A percentile compares a stretch with the other conserved stretches of the same genome.
Evolutionary conservation across 2,888 invertebrate species (phyloP).

Genomic region (Philereme vetulata): DNA sequence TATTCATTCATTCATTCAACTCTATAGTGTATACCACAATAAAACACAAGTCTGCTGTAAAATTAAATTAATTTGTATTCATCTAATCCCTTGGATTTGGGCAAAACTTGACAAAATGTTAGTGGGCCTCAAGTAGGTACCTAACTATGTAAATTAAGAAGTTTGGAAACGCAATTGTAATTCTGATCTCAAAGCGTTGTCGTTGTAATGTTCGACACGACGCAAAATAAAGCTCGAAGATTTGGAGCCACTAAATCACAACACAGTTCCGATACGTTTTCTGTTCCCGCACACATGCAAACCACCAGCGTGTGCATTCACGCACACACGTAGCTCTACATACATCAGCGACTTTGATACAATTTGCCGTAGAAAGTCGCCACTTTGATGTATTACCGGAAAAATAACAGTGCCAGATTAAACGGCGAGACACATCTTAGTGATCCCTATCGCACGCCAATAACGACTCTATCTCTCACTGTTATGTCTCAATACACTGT

Average conservation of each 20-base stretch:
- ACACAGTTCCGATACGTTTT: conserved; percentile 27
- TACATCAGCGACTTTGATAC: conserved; percentile 73
- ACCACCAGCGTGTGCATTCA: background rate
- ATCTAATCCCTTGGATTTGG: no score
- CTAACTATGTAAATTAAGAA: background rate
- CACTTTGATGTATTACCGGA: conserved; percentile 75
- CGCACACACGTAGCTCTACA: conserved; percentile 41
- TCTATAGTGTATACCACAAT: no score
- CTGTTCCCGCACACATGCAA: conserved; percentile 16
- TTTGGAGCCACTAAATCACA: conserved; percentile 30
- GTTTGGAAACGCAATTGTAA: conserved; percentile 14
- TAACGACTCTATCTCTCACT: conserved; percentile 29
- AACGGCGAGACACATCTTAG: conserved; percentile 54
- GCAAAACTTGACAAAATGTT: no score
- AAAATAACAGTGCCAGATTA: conserved; percentile 72
- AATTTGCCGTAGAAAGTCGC: conserved; percentile 71
- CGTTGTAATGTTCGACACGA: conserved; percentile 24
- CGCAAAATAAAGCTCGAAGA: conserved; percentile 23
- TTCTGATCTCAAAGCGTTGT: conserved; percentile 20
- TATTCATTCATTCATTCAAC: no score
- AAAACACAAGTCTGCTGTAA: no score
- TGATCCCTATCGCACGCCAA: conserved; percentile 26
- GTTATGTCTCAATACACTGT: conserved; percentile 35
- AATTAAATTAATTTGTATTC: no score
- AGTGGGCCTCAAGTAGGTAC: no score